These are phyloP conservation scores for Cladorhizidae sp. DNA, from an alignment of 37 sponge, comb jelly and placozoan genomes.

Conservation along the genomic window DNA sequence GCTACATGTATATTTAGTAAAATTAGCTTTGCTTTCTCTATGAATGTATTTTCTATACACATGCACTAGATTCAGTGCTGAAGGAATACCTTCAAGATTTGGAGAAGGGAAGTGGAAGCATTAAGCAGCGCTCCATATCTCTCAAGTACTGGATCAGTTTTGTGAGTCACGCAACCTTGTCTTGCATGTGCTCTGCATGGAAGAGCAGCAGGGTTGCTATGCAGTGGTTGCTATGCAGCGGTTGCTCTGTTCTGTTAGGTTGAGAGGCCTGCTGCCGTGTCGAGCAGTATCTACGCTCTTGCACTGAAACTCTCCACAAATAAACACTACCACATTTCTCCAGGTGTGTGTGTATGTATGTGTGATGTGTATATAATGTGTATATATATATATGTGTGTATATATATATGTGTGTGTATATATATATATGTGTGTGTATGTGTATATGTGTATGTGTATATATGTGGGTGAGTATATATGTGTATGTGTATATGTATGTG, in stretches of 20 bases:
- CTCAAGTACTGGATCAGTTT: slow-evolving; percentile 21
- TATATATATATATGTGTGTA: too few species aligned
- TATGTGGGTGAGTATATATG: background rate
- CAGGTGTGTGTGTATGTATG: slow-evolving; percentile 8
- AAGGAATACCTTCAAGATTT: slow-evolving; percentile 4
- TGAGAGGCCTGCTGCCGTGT: slow-evolving; percentile 21
- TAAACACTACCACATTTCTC: slow-evolving; percentile 34
- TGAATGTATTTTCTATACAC: background rate
- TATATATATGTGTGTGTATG: too few species aligned
- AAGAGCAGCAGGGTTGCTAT: too few species aligned
- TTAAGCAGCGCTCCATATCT: background rate
- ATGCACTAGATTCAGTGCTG: background rate
- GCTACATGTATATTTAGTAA: too few species aligned
- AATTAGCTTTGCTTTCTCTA: too few species aligned
- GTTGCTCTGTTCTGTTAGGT: slow-evolving; percentile 11
- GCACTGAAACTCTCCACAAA: slow-evolving; percentile 26
- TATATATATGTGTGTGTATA: too few species aligned
- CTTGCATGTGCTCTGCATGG: background rate
- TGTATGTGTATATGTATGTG: slow-evolving; percentile 59
- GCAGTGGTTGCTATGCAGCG: background rate
- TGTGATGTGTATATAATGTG: too few species aligned
- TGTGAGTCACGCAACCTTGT: slow-evolving; percentile 6
- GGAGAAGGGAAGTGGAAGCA: background rate
- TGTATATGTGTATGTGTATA: too few species aligned
- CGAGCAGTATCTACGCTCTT: slow-evolving; percentile 44